A percentile compares a stretch with the other conserved stretches of the same genome.
Conservation (phyloP, 2,888 invertebrate genomes). For the Kryphioiulus occultus region DNA sequence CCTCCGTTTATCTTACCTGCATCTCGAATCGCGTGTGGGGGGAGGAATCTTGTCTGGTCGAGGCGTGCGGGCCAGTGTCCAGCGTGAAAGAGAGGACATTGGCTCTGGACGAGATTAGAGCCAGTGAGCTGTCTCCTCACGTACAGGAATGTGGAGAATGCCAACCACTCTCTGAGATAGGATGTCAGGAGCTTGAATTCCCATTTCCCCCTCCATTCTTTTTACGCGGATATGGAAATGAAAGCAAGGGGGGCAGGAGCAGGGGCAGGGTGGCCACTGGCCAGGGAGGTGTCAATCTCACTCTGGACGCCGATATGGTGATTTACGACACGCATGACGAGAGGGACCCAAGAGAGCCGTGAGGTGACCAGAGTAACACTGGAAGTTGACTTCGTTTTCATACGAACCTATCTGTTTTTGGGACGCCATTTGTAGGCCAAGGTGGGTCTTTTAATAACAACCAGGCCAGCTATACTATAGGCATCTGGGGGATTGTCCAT, state of each 20-base stretch:
- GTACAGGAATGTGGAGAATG: conserved; percentile 22
- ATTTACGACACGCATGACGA: not conserved
- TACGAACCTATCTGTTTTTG: not conserved
- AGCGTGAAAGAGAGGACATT: conserved; percentile 15
- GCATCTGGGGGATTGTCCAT: conserved; percentile 35
- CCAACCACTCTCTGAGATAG: conserved; percentile 30
- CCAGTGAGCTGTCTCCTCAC: conserved; percentile 10
- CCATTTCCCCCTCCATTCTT: not conserved
- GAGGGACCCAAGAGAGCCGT: not conserved
- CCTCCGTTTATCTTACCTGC: too few species aligned
- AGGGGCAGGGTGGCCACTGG: not conserved
- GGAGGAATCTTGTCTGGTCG: not conserved
- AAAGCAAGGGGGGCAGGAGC: too few species aligned
- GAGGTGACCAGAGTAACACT: not conserved
- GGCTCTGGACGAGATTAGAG: conserved; percentile 1
- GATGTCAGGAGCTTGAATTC: not conserved
- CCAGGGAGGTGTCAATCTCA: not conserved
- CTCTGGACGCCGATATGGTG: not conserved
- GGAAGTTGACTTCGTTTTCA: not conserved
- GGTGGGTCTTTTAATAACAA: conserved; percentile 25
- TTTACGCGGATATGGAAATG: conserved; percentile 30
- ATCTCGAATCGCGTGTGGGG: not conserved
- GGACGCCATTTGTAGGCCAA: conserved; percentile 22
- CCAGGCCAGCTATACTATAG: conserved; percentile 11
- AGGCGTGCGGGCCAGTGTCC: conserved; percentile 16